Evolutionary conservation across 2,797 vertebrate species (phyloP).

Genomic region (Lithobates pipiens): DNA sequence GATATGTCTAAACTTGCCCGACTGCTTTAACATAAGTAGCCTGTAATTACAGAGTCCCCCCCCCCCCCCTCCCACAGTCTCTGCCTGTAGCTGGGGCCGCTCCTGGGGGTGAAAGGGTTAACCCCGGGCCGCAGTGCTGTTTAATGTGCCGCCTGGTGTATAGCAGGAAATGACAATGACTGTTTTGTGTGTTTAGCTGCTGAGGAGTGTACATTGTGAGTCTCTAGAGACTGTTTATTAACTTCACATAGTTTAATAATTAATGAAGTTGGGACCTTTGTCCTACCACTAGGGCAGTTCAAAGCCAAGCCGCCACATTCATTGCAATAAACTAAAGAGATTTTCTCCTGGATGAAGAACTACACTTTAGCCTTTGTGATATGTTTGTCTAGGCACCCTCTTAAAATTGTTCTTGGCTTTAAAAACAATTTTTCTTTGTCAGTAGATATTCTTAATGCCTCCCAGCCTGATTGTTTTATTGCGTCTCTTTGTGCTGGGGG

Average conservation of each 20-base stretch:
- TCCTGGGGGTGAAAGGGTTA: constrained; percentile 39
- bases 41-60: constrained; percentile 1
- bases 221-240: constrained; percentile 46
- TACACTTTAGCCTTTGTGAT: not conserved
- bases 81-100: not conserved
- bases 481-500: not conserved
- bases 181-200: constrained; percentile 50
- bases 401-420: not conserved
- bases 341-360: not conserved
- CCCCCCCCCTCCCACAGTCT: not conserved
- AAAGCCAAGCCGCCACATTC: constrained; percentile 1
- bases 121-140: constrained; percentile 6
- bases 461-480: not conserved
- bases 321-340: not conserved
- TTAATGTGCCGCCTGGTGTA: constrained; percentile 35
- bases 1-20: constrained; percentile 39
- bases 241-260: constrained; percentile 54
- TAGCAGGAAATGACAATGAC: constrained; percentile 52
- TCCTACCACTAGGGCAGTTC: constrained; percentile 5
- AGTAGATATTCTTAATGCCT: not conserved
- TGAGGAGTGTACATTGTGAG: constrained; percentile 2
- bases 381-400: not conserved
- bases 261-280: constrained; percentile 40
- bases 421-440: not conserved
- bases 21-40: constrained; percentile 15